These are phyloP conservation scores for Rutpela maculata DNA, from an alignment of 2,888 invertebrate species.

Conservation along the genomic window DNA sequence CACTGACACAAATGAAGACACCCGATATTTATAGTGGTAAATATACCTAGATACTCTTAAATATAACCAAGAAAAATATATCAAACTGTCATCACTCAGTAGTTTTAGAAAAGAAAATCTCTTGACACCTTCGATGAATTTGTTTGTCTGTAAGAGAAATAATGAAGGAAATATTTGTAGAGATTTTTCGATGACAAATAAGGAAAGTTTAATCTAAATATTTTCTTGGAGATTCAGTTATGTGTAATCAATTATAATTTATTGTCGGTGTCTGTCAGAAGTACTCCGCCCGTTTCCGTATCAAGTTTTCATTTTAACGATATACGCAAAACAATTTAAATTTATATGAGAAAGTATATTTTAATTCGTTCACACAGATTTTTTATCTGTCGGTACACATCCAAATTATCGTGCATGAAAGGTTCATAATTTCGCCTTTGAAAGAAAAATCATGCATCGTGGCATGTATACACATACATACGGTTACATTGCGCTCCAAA, in stretches of 20 bases:
- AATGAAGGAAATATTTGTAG: too few species aligned
- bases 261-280: neutral
- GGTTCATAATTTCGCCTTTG: neutral
- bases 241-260: neutral
- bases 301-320: neutral
- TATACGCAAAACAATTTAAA: neutral
- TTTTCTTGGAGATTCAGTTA: too few species aligned
- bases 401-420: neutral
- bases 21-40: too few species aligned
- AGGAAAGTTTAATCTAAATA: too few species aligned
- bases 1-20: too few species aligned
- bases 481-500: conserved; percentile 10
- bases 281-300: neutral
- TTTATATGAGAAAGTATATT: neutral
- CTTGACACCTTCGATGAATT: too few species aligned
- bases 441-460: conserved; percentile 3
- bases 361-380: neutral
- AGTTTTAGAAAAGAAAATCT: too few species aligned
- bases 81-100: too few species aligned
- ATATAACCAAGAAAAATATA: too few species aligned
- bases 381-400: neutral
- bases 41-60: too few species aligned
- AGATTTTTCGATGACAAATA: too few species aligned
- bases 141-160: too few species aligned
- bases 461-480: neutral